Conservation (phyloP, 2,888 invertebrate genomes). For the Dinocampus coccinellae region DNA sequence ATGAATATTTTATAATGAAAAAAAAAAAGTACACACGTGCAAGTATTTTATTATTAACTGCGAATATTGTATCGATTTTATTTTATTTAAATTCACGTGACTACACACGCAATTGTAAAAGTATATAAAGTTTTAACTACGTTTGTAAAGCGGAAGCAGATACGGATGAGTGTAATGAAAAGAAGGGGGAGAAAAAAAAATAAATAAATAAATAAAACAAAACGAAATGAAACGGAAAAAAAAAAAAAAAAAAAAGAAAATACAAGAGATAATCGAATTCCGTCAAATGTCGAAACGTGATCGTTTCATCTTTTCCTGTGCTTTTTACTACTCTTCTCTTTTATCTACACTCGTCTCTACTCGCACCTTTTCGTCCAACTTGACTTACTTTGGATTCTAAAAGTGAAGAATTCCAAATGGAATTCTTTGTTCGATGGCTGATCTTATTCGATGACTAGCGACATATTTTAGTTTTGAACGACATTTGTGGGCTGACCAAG, state of each 20-base stretch:
- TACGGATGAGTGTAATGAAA: too few relatives aligned
- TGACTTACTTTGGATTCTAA: constrained; percentile 1
- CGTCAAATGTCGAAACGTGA: constrained; percentile 38
- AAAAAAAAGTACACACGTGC: neutral
- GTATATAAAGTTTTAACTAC: too few relatives aligned
- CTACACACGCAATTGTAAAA: too few relatives aligned
- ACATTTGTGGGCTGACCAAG: constrained; percentile 53
- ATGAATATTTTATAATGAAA: neutral
- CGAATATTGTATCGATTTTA: too few relatives aligned
- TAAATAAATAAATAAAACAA: neutral
- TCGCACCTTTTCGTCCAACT: neutral
- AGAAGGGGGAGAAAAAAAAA: neutral
- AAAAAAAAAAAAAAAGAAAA: neutral
- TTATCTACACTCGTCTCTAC: neutral
- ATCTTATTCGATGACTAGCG: constrained; percentile 54
- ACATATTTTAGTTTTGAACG: constrained; percentile 52
- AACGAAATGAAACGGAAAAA: neutral
- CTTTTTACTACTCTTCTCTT: constrained; percentile 5
- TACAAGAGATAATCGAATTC: constrained; percentile 21
- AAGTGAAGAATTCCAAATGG: constrained; percentile 20
- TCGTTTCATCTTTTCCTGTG: constrained; percentile 28
- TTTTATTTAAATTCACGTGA: too few relatives aligned
- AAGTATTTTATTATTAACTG: too few relatives aligned
- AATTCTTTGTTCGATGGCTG: constrained; percentile 22
- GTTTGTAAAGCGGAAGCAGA: neutral